Evolutionary conservation across 2,113 vertebrate genomes (phyloP), one percentile per base, ranked within the genome.

Genomic region (Nesogale talazaci): DNA sequence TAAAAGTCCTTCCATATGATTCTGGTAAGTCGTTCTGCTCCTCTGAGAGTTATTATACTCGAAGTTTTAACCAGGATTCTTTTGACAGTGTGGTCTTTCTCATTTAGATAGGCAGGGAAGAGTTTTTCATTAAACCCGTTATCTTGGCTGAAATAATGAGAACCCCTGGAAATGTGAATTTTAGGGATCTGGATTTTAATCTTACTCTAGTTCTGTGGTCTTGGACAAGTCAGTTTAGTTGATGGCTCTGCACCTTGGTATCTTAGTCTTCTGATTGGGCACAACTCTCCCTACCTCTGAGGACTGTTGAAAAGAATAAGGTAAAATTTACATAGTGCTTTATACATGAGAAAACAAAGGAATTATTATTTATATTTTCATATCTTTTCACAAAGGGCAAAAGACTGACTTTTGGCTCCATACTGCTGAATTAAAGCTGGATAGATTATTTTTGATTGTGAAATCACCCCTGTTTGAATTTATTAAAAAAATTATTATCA

Each of bases 251-350:
- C 86, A 36, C 6, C 5, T 91, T 42, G 69, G 14, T 56, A 69
- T 89, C 14, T 61, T 57, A 81, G 46, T 52, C 52, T 57, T 4
- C 77, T n/a, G 74, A 61, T 9, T 80, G 52, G n/a, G 16, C 25
- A 57, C 74, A 69, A 84, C n/a, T 56, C 27, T 59, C 31, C 2
- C 19, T 81, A 69, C 56, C 17, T 61, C 42, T 34, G 3, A 3
- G 10, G 27, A 3, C 57, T 82, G 23, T 84, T 81, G 81, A 52
- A n/a, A 90, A 84, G n/a, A 89, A 79, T 56, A 87, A 83, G 72
- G 38, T 69, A 90, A 67, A 31, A 52, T 78, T 15, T 83, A 52
- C 36, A 8, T 65, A 61, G 90, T 38, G n/a, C n/a, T 95, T 88
- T 70, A 31, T 72, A 94, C 61, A 15, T 36, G 38, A 42, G n/a